phyloP scores from a whole-genome alignment of 2,888 invertebrate species.

The Phrixothrix hirtus region DNA sequence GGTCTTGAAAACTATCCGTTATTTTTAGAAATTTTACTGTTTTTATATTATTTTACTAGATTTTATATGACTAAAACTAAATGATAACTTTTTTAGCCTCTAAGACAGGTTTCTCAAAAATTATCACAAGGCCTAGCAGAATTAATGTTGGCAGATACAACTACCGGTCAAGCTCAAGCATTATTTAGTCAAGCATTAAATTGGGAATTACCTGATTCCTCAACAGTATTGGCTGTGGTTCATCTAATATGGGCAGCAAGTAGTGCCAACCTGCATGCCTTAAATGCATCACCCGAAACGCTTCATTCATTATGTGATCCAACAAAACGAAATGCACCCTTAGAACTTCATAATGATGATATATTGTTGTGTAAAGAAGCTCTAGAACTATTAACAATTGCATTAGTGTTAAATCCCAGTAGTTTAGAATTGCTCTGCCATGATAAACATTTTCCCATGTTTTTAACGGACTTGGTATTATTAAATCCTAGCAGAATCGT shows the following conservation, averaged over 20 bases:
- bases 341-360: conserved; percentile 52
- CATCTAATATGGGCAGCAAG: conserved; percentile 80
- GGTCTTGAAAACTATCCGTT: too few relatives aligned
- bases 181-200: conserved; percentile 65
- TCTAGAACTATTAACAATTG: conserved; percentile 87
- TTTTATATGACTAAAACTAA: not conserved
- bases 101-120: conserved; percentile 81
- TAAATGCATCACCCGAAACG: conserved; percentile 63
- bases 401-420: conserved; percentile 86
- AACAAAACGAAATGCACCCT: conserved; percentile 64
- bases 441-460: conserved; percentile 85
- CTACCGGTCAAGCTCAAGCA: conserved; percentile 50
- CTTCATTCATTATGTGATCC: conserved; percentile 69
- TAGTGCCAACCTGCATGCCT: conserved; percentile 66
- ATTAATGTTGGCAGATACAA: conserved; percentile 55
- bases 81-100: conserved; percentile 47
- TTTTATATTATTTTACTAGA: too few relatives aligned
- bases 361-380: conserved; percentile 77
- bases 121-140: conserved; percentile 80
- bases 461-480: conserved; percentile 85
- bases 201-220: conserved; percentile 73
- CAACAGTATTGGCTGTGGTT: conserved; percentile 74
- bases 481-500: conserved; percentile 77
- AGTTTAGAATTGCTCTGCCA: conserved; percentile 80
- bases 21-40: too few relatives aligned